Base-by-base conservation (phyloP, 2,797 vertebrate genomes). In the Tokudaia tokunoshimensis region DNA sequence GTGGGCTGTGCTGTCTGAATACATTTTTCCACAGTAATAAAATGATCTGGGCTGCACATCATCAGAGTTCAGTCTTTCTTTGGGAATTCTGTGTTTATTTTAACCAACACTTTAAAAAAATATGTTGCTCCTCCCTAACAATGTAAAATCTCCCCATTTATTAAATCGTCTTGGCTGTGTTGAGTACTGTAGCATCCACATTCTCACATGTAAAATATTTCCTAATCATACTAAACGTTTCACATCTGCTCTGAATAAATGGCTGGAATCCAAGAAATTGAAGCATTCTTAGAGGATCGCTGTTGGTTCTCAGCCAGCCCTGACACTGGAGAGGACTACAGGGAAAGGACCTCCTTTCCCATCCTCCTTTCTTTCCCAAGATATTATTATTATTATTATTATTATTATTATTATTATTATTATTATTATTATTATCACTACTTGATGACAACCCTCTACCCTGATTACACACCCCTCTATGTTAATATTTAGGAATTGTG, bases 41-140 rank as follows among this genome's bases (percentile, higher is more conserved):
- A 97, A 96, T 96, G 95, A 94, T 95, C 96, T 96, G 86, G 59
- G 52, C 75, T 97, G 83, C 76, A 97, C 96, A 97, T 97, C 91
- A 91, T 97, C 93, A 95, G 91, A 95, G 44, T 96, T 93, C 65
- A 52, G 93, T 65, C 81, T 96, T 94, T 98, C 89, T 78, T 95
- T 96, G 97, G 97, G 97, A 97, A 96, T 98, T 97, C 96, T 85
- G 84, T 98, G 94, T 98, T 97, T 97, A 96, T 97, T 98, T 97
- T 97, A 97, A 97, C 95, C 94, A 97, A 97, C 92, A 96, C 89
- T 95, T 88, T 34, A 93, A 97, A 93, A 97, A 97, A 97, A 63
- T 94, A 65, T 96, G 95, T 97, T 95, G 96, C 90, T 97, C 97
- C 97, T 98, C 98, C 97, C 97, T 97, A 87, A 98, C 97, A 96